phyloP scores from a whole-genome alignment of 2,797 vertebrate genomes.

The Falco peregrinus region DNA sequence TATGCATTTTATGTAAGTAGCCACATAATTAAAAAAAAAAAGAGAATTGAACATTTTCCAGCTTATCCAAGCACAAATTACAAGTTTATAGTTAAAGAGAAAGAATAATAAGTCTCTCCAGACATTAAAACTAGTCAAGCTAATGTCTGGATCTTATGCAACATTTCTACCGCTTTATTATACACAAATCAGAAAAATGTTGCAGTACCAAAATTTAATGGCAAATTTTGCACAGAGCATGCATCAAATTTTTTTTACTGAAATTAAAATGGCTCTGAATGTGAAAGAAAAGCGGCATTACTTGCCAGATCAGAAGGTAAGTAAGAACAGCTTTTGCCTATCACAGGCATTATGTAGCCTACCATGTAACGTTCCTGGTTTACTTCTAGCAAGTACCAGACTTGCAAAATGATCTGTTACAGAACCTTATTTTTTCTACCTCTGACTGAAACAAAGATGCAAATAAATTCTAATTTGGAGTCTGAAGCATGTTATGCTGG shows the following conservation, averaged over 20 bases:
- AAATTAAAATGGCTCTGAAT: background rate
- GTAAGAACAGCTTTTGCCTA: background rate
- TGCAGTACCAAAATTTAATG: background rate
- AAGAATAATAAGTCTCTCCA: background rate
- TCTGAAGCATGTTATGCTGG: background rate
- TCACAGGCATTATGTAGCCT: background rate
- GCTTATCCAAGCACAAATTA: background rate
- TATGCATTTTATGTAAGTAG: background rate
- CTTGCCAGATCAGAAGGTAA: background rate
- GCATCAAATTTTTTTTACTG: background rate
- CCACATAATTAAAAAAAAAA: background rate
- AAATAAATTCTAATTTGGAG: background rate
- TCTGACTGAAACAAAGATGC: background rate
- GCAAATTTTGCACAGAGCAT: background rate
- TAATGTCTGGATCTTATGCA: background rate
- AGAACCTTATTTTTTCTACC: background rate
- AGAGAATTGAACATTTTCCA: background rate
- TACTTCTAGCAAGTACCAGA: background rate
- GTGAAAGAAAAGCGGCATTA: background rate
- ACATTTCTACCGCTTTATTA: background rate
- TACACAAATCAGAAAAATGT: background rate
- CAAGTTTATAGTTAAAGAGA: background rate
- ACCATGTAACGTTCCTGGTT: rapidly evolving
- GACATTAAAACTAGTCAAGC: background rate
- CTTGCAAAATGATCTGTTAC: background rate